Percentiles rank a stretch among this genome's conserved stretches.
Evolutionary conservation across 2,113 vertebrate genomes (phyloP).

Genomic region (Hypomesus transpacificus): DNA sequence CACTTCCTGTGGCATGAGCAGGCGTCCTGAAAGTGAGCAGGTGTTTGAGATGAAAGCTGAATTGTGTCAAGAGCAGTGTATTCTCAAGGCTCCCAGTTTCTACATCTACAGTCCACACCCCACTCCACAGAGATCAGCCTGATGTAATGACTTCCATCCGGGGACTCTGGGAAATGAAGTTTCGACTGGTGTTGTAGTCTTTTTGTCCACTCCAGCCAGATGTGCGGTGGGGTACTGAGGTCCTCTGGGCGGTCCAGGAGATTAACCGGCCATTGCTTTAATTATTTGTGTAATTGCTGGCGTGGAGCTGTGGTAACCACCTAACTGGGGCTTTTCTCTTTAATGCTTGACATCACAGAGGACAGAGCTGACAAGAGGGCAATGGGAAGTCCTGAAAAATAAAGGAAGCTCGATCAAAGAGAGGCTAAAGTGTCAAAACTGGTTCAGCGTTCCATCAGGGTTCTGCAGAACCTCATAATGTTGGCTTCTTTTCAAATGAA

Average conservation of each 20-base stretch:
- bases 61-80: not conserved
- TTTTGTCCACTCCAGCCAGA: conserved; percentile 25
- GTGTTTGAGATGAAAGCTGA: not conserved
- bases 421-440: conserved; percentile 10
- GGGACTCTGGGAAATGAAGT: conserved; percentile 12
- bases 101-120: not conserved
- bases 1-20: conserved; percentile 24
- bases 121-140: not conserved
- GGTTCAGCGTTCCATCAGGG: conserved; percentile 13
- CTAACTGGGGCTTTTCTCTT: conserved; percentile 21
- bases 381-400: too few species aligned
- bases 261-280: conserved; percentile 1
- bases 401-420: not conserved
- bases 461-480: not conserved
- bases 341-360: conserved; percentile 27
- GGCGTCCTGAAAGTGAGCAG: not conserved
- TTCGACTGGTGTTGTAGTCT: not conserved
- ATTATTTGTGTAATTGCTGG: conserved; percentile 16
- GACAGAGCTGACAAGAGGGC: not conserved
- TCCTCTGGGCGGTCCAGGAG: conserved; percentile 12
- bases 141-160: conserved; percentile 48
- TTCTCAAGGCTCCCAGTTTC: not conserved
- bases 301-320: conserved; percentile 12
- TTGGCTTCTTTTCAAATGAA: not conserved
- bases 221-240: conserved; percentile 32